These are phyloP conservation scores for Caenorhabditis sp. DNA, from an alignment of 2,888 invertebrate species.

Conservation along the genomic window DNA sequence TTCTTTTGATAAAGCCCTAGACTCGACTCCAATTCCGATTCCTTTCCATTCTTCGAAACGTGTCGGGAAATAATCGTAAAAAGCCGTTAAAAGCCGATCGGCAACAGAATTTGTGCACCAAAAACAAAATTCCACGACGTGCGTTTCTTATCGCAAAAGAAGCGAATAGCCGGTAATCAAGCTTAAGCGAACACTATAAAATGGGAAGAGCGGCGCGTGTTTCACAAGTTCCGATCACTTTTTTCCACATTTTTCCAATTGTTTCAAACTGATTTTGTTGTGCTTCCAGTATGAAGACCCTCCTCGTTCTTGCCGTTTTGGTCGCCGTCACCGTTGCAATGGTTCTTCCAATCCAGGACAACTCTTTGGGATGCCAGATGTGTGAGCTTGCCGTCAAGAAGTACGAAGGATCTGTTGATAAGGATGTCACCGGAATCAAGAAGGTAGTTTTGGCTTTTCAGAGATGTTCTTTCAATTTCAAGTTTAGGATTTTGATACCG, in stretches of 20 bases:
- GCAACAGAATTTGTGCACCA: background rate
- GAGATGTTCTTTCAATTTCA: too few species aligned
- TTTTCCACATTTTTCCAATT: background rate
- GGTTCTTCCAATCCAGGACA: constrained; percentile 54
- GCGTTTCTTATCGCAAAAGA: constrained; percentile 42
- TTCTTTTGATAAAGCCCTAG: too few species aligned
- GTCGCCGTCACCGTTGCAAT: constrained; percentile 55
- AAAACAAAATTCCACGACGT: constrained; percentile 21
- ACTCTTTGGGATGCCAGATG: constrained; percentile 65
- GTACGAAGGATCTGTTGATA: constrained; percentile 61
- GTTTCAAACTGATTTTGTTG: background rate
- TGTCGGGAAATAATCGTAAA: background rate
- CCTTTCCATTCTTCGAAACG: too few species aligned
- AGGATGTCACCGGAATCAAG: constrained; percentile 62
- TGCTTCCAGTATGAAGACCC: constrained; percentile 54
- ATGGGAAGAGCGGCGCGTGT: background rate
- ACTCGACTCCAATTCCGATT: too few species aligned
- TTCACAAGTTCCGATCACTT: background rate
- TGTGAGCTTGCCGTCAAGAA: constrained; percentile 67
- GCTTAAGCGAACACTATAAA: background rate
- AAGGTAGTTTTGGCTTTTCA: constrained; percentile 39
- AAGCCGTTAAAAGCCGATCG: constrained; percentile 4
- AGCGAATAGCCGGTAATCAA: constrained; percentile 12
- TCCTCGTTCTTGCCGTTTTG: constrained; percentile 51
- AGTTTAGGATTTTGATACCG: constrained; percentile 65